Percentiles rank a stretch among this genome's conserved stretches.
Conservation (phyloP, 2,113 vertebrate genomes). For the Petaurus breviceps region DNA sequence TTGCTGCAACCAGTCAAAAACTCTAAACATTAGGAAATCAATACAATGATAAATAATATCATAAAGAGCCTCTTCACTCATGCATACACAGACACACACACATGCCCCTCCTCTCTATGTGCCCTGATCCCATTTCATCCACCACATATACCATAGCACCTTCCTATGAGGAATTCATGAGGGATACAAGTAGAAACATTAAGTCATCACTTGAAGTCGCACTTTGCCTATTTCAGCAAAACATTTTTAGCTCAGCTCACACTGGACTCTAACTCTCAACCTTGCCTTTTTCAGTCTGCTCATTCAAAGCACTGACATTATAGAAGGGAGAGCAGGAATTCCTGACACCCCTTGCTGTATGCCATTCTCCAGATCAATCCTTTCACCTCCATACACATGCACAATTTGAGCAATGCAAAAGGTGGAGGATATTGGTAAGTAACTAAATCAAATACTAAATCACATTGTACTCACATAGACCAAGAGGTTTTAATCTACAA, state of each 20-base stretch:
- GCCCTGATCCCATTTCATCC: neutral
- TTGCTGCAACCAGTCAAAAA: neutral
- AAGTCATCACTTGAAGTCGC: neutral
- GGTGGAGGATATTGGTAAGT: neutral
- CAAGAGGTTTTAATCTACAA: neutral
- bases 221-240: neutral
- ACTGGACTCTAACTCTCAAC: neutral
- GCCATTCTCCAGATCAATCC: neutral
- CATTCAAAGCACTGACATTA: neutral
- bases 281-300: neutral
- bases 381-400: neutral
- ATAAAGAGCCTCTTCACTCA: neutral
- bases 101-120: neutral
- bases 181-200: neutral
- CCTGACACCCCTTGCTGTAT: neutral
- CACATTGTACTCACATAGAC: neutral
- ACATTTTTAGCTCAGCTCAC: neutral
- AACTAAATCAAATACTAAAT: neutral
- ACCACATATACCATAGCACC: neutral
- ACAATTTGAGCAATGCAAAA: neutral
- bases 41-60: neutral
- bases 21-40: neutral
- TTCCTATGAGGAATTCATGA: neutral
- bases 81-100: neutral
- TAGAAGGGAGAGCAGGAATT: neutral